Conservation (phyloP, 2,113 vertebrate species). For the Rafetus swinhoei region DNA sequence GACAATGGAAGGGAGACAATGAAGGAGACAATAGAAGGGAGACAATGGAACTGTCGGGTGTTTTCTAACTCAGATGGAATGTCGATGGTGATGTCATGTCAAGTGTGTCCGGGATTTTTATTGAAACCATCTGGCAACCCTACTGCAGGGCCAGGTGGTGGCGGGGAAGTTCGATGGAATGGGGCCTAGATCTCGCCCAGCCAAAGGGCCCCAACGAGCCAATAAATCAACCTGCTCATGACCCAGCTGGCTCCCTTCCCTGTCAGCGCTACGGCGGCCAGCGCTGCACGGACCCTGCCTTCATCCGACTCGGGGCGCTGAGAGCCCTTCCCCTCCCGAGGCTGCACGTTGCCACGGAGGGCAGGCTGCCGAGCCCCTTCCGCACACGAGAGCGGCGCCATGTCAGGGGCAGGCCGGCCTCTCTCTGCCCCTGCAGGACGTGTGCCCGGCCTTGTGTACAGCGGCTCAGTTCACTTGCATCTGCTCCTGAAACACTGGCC, state of each 20-base stretch:
- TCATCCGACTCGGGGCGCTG: background rate
- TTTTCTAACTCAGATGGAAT: too few species aligned
- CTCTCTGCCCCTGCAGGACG: background rate
- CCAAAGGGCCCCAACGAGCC: background rate
- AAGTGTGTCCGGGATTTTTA: too few species aligned
- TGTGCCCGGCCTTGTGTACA: accelerated
- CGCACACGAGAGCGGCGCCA: background rate
- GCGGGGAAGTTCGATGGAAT: background rate
- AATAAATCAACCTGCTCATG: background rate
- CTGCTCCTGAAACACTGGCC: background rate
- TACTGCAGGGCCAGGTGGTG: too few species aligned
- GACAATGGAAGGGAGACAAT: too few species aligned
- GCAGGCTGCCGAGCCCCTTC: background rate
- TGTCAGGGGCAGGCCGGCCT: background rate
- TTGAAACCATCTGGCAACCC: too few species aligned
- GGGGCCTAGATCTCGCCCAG: background rate
- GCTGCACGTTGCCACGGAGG: background rate
- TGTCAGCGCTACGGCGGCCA: background rate
- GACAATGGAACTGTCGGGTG: too few species aligned
- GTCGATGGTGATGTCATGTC: too few species aligned
- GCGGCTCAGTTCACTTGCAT: background rate
- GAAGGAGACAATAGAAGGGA: too few species aligned
- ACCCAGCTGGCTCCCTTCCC: background rate
- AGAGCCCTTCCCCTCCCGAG: background rate
- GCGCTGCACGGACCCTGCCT: background rate